These are phyloP conservation scores for Chrysina gloriosa DNA, from an alignment of 2,888 invertebrate genomes.

Conservation along the genomic window DNA sequence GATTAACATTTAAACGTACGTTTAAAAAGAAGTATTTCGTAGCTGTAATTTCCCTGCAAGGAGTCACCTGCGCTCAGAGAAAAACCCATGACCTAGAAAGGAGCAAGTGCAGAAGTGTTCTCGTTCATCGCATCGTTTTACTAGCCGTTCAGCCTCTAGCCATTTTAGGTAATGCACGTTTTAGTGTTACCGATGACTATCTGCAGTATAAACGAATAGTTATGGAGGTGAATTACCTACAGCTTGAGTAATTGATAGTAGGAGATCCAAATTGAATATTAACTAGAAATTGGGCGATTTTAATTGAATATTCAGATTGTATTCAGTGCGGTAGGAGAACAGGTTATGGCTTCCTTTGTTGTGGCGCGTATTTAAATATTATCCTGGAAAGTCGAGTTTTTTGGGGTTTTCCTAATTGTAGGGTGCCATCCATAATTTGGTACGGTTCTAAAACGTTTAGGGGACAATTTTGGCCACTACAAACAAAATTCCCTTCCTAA, in stretches of 20 bases:
- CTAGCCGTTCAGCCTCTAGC: neutral
- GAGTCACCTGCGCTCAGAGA: neutral
- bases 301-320: too few species aligned
- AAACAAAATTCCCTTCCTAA: too few species aligned
- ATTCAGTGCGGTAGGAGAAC: too few species aligned
- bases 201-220: conserved; percentile 2
- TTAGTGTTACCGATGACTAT: conserved; percentile 4
- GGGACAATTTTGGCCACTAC: too few species aligned
- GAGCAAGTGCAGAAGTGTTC: conserved; percentile 11
- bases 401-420: too few species aligned
- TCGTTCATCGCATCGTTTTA: conserved; percentile 6
- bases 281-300: neutral
- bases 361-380: too few species aligned
- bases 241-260: conserved; percentile 1
- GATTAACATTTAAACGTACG: neutral
- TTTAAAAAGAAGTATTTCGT: neutral
- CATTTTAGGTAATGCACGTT: conserved; percentile 19
- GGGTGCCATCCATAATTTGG: too few species aligned
- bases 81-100: conserved; percentile 10
- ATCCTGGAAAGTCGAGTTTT: too few species aligned
- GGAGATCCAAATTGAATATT: neutral
- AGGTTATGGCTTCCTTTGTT: too few species aligned
- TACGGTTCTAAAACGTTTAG: too few species aligned
- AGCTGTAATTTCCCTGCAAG: conserved; percentile 5
- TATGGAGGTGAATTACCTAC: neutral